phyloP scores from a whole-genome alignment of 2,113 vertebrate genomes.

The Pontoporia blainvillei region DNA sequence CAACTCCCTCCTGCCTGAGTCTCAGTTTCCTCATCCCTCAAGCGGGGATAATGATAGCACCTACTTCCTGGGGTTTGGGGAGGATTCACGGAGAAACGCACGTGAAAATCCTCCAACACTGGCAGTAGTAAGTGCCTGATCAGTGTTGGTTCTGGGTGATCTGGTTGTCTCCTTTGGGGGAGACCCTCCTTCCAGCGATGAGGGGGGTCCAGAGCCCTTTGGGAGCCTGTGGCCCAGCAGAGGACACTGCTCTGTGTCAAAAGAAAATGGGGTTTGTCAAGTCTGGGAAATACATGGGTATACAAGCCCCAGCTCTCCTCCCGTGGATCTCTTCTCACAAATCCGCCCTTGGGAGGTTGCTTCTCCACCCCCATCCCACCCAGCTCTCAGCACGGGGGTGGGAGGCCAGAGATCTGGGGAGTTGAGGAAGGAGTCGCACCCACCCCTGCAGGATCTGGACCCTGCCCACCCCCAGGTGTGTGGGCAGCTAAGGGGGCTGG shows the following conservation, averaged over 20 bases:
- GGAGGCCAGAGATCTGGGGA: neutral
- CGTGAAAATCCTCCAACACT: fast-evolving
- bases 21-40: neutral
- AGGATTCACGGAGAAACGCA: fast-evolving
- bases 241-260: neutral
- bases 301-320: neutral
- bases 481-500: constrained; percentile 26
- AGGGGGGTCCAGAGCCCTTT: neutral
- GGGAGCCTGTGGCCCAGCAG: neutral
- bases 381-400: fast-evolving
- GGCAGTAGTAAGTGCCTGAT: fast-evolving
- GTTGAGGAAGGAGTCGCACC: neutral
- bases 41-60: fast-evolving
- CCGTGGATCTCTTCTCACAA: neutral
- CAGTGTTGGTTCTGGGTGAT: fast-evolving
- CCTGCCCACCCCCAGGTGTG: neutral
- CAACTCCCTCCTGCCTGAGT: too few relatives aligned
- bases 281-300: neutral
- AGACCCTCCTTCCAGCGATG: neutral
- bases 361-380: fast-evolving
- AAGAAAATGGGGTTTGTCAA: neutral
- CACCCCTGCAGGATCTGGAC: neutral
- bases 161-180: neutral
- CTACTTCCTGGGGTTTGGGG: neutral
- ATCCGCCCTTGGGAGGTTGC: neutral